Base-by-base conservation (phyloP, 2,888 invertebrate species). In the Oegoconia quadripuncta region DNA sequence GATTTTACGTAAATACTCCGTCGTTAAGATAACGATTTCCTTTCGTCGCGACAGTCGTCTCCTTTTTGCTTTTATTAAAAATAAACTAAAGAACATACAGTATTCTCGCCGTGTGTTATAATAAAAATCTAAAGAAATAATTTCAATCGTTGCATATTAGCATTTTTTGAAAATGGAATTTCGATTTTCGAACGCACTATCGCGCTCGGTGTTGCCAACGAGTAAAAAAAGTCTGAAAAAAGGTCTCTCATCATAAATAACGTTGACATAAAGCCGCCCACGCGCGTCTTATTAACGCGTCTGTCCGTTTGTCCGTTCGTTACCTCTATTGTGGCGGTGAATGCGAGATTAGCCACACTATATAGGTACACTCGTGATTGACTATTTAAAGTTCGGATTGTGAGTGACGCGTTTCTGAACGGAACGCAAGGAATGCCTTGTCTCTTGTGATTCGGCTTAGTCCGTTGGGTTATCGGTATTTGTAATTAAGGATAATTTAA, bases 21-120 rank as follows among this genome's bases (percentile, higher is more conserved):
- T 77, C 83, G 74, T 81, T 81, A 74, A 84, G 84, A 84, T 86
- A 83, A 83, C 73, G 64, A 73, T 82, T 83, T 84, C 82, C 84
- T 81, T 68, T 73, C 70, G 72, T 62, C 71, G 72, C 74, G 74
- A 70, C 74, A 61, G 52, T 51, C 64, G 58, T 58, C 62, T 59
- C 66, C 65, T 71, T 74, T 69, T 76, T 76, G 71, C 74, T 79
- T 76, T 78, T 75, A 72, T 74, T 69, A 62, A 65, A 68, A 64
- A 61, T 71, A 69, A 42, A 17, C 16, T n/a, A n/a, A n/a, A n/a
- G n/a, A n/a, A 63, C 59, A 69, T 70, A 70, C 68, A 70, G 65
- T 68, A 66, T 70, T 70, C 68, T 56, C 66, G 59, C n/a, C n/a
- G n/a, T n/a, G n/a, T 68, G 72, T 69, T 64, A 63, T 60, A 62